Conservation (phyloP, 2,113 vertebrate species). For the Xyliphius kryptos region DNA sequence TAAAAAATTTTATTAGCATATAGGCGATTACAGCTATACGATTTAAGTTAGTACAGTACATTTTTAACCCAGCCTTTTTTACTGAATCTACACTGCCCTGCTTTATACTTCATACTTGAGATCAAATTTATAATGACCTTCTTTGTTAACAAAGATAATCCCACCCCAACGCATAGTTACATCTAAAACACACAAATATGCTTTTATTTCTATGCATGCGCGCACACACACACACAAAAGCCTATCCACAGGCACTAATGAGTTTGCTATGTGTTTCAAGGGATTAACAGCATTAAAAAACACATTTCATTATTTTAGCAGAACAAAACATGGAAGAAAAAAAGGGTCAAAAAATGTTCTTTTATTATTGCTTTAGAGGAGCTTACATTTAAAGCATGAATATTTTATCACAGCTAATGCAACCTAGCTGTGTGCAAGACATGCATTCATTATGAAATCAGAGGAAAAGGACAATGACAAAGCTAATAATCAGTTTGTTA, state of each 20-base stretch:
- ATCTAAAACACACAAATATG: conserved; percentile 12
- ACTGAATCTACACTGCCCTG: background rate
- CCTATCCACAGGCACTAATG: conserved; percentile 43
- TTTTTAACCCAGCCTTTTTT: too few relatives aligned
- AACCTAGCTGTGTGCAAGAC: conserved; percentile 24
- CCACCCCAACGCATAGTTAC: conserved; percentile 25
- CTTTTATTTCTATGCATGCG: conserved; percentile 14
- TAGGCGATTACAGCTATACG: too few relatives aligned
- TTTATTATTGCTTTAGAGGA: conserved; percentile 39
- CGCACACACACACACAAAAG: conserved; percentile 1
- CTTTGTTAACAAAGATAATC: conserved; percentile 45
- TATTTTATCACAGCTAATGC: conserved; percentile 46
- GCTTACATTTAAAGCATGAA: conserved; percentile 45
- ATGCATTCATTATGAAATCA: conserved; percentile 35
- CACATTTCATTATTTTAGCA: conserved; percentile 46
- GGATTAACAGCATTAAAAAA: conserved; percentile 47
- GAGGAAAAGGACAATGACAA: conserved; percentile 31
- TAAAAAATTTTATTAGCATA: too few relatives aligned
- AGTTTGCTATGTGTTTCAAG: conserved; percentile 45
- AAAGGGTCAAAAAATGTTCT: conserved; percentile 39
- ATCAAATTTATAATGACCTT: conserved; percentile 32
- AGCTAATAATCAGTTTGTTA: conserved; percentile 28
- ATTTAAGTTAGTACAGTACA: too few relatives aligned
- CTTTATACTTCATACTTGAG: conserved; percentile 10
- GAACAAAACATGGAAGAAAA: conserved; percentile 49